A percentile compares a stretch with the other conserved stretches of the same genome.
These are phyloP conservation scores for Sinosuthora webbiana DNA, from an alignment of 2,113 vertebrate species.

Conservation along the genomic window DNA sequence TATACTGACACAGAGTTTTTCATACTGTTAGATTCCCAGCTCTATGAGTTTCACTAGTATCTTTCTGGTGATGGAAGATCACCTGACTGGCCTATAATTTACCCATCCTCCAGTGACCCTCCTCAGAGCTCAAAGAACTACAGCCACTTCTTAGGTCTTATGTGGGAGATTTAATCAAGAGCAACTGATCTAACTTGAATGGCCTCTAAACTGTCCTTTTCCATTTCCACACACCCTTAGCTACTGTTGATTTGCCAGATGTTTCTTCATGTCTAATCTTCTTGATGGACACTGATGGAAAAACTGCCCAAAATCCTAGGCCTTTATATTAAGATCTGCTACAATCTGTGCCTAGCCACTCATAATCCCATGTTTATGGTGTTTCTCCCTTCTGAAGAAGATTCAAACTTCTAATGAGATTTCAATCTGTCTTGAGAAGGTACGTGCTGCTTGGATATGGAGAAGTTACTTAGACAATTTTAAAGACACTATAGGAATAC, in stretches of 20 bases:
- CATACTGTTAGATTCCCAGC: background rate
- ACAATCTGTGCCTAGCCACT: background rate
- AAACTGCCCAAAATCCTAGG: background rate
- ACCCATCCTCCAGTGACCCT: background rate
- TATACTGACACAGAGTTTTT: background rate
- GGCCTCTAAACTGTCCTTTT: background rate
- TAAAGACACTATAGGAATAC: background rate
- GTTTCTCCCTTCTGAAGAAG: background rate
- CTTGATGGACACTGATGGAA: background rate
- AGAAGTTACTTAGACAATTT: background rate
- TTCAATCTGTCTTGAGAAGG: background rate
- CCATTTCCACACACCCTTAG: background rate
- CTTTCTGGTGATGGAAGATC: background rate
- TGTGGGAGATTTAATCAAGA: background rate
- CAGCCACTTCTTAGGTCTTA: background rate
- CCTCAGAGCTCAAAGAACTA: background rate
- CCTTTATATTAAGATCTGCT: background rate
- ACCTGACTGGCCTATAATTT: background rate
- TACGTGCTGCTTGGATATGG: background rate
- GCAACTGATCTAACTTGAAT: background rate
- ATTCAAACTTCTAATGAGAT: background rate
- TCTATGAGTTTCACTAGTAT: background rate
- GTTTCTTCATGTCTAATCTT: background rate
- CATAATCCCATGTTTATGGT: accelerated
- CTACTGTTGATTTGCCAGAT: background rate